These are phyloP conservation scores for Arrhamphus sclerolepis DNA, from an alignment of 2,797 vertebrate genomes.

Conservation along the genomic window DNA sequence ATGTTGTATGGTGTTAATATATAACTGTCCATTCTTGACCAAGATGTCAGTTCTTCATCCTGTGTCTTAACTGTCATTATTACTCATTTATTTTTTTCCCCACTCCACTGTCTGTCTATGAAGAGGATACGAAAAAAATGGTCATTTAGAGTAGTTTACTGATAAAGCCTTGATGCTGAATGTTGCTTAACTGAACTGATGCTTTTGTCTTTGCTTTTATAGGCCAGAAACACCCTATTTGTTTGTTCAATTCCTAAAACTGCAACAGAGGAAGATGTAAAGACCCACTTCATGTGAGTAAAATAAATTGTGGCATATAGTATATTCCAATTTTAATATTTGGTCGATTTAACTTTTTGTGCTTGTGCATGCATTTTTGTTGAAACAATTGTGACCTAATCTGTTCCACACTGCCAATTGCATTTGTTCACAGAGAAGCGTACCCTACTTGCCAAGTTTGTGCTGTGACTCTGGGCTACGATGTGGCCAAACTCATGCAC, in stretches of 20 bases:
- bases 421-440: conserved; percentile 82
- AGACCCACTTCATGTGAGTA: conserved; percentile 87
- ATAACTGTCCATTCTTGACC: no score
- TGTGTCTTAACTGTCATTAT: neutral
- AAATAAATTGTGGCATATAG: neutral
- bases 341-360: neutral
- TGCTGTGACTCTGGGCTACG: conserved; percentile 87
- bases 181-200: no score
- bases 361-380: neutral
- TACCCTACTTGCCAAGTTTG: conserved; percentile 88
- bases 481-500: conserved; percentile 87
- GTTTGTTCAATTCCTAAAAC: conserved; percentile 85
- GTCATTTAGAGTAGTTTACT: no score
- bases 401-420: conserved; percentile 8
- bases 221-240: conserved; percentile 90
- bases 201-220: conserved; percentile 11
- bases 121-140: no score
- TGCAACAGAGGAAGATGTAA: conserved; percentile 78
- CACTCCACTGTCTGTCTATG: no score
- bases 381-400: conserved; percentile 1
- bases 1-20: neutral
- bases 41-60: neutral
- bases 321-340: neutral
- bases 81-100: no score
- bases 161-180: no score